Evolutionary conservation across 2,797 vertebrate species (phyloP), one percentile per base, ranked within the genome.

Genomic region (Clarias pachynema): DNA sequence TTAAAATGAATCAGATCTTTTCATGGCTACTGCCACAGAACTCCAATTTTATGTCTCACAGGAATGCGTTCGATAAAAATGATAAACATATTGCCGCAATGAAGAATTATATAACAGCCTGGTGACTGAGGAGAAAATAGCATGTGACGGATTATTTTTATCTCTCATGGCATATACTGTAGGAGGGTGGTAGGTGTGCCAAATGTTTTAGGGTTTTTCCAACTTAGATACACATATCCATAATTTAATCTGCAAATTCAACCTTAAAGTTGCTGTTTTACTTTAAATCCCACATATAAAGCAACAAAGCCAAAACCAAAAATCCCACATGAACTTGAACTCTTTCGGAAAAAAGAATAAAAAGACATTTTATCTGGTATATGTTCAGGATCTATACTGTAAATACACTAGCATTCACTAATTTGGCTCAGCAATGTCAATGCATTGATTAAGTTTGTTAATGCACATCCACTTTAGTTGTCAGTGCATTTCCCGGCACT

Each of bases 1-100:
- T 90, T 94, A 91, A 92, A 91, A 95, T 96, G 96, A 97, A 97
- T 95, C 93, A 90, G 86, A 90, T 93, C 89, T 94, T 96, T 96
- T 96, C 95, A 95, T 92, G 88, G 87, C 92, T 91, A 91, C 93
- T 91, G 93, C 94, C 93, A 93, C 95, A 95, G 95, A 85, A 78
- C 78, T 85, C 84, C 75, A 87, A 83, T 68, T 80, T 77, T 44
- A 40, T 57, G 74, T 86, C 79, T 74, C 31, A 12, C 60, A 82
- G 85, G 78, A 88, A 85, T 87, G 86, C 26, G 90, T 91, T 91
- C 91, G 91, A 94, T 94, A 94, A 94, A 94, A 93, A 93, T 91
- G 89, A 81, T 88, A 92, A 89, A 89, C 56, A 59, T 88, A 91
- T 93, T 53, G 56, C 9, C 92, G 93, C 92, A 95, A 95, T 94